Base-by-base conservation (phyloP, 1,140 invertebrate genomes). In the Amphibalanus amphitrite region DNA sequence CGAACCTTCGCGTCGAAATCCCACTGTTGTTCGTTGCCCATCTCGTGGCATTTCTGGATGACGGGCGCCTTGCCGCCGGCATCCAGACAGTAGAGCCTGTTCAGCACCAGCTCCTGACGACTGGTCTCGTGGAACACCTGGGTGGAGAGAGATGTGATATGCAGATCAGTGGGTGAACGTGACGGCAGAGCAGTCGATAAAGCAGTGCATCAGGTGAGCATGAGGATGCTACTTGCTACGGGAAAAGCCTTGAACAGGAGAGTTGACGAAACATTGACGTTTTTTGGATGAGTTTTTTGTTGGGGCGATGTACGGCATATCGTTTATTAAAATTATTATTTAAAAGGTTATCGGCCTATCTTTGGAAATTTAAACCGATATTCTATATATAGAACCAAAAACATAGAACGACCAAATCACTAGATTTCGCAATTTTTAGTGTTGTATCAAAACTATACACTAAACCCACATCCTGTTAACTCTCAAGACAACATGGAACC, bases 31-130 rank as follows among this genome's bases (percentile, higher is more conserved):
- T 88, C 85, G 0, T 90, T 91, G 26, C 90, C 88, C 83, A 92
- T 89, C 79, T 95, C 92, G 78, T 95, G 92, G 78, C 95, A 97
- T 81, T 97, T 97, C 71, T 87, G 87, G 15, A 97, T 80, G 69
- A 86, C 81, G 0, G 91, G 90, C 68, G 78, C 76, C 40, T 84
- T 80, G 67, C 84, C 80, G 3, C 81, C 82, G 3, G 89, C 87
- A 81, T 96, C 92, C 71, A 97, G 77, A 78, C 95, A 97, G 0
- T 95, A 80, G 29, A 92, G 82, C 74, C 91, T 87, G 0, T 89
- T 89, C 33, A 97, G 81, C 25, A 94, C 86, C n/a, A 97, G 79
- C 79, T 96, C 93, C 71, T 86, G 84, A 72, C 89, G 89, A 71
- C 89, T 88, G 0, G 91, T 95, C 79, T 95, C 88, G 75, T 88